These are phyloP conservation scores for Epinotia nisella DNA, from an alignment of 2,888 invertebrate species.

Conservation along the genomic window DNA sequence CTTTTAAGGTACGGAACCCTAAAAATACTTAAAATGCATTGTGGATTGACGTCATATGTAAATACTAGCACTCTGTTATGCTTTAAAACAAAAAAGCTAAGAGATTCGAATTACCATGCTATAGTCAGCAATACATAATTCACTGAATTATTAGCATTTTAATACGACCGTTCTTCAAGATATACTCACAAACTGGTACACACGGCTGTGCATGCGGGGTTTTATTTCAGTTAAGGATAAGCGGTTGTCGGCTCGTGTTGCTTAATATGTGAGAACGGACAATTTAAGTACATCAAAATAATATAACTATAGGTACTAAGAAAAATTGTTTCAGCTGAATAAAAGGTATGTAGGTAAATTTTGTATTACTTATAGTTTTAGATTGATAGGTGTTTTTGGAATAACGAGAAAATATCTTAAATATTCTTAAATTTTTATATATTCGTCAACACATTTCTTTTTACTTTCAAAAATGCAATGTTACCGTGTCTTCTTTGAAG, in stretches of 20 bases:
- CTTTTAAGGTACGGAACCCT: too few relatives aligned
- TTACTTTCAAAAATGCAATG: too few relatives aligned
- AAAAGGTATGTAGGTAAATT: constrained; percentile 7
- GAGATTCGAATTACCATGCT: constrained; percentile 48
- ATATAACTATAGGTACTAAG: not conserved
- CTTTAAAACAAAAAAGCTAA: constrained; percentile 22
- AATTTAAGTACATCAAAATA: not conserved
- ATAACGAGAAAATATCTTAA: too few relatives aligned
- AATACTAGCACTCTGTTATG: not conserved
- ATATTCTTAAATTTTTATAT: too few relatives aligned
- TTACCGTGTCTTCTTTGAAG: too few relatives aligned
- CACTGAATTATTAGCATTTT: constrained; percentile 60
- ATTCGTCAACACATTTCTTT: too few relatives aligned
- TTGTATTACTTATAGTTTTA: not conserved
- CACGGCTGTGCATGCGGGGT: constrained; percentile 42
- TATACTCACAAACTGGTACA: constrained; percentile 38
- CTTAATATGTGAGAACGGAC: not conserved
- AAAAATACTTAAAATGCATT: constrained; percentile 1
- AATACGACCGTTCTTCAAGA: constrained; percentile 47
- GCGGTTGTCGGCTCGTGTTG: constrained; percentile 47
- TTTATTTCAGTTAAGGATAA: constrained; percentile 55
- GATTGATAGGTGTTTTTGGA: not conserved
- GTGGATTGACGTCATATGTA: constrained; percentile 15
- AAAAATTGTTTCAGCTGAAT: not conserved
- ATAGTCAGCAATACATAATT: constrained; percentile 61